Percentiles rank a stretch among this genome's conserved stretches.
phyloP scores from a whole-genome alignment of 2,888 invertebrate genomes.

The Spilarctia lutea region DNA sequence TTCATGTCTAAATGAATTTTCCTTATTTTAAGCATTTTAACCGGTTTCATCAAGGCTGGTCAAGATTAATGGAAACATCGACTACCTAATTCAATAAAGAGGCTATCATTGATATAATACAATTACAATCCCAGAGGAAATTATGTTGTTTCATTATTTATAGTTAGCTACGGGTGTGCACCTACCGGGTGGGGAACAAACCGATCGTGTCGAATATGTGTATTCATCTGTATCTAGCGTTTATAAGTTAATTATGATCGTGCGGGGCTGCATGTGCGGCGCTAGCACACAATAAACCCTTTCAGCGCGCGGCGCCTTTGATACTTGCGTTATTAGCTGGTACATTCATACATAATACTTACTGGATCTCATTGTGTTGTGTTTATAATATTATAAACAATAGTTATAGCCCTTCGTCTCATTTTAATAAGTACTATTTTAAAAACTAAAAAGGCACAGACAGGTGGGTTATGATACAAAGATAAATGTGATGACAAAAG shows the following conservation, averaged over 20 bases:
- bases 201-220: slow-evolving; percentile 42
- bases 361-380: slow-evolving; percentile 51
- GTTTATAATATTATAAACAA: neutral
- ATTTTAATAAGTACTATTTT: neutral
- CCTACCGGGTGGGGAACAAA: slow-evolving; percentile 33
- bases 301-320: slow-evolving; percentile 78
- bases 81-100: slow-evolving; percentile 5
- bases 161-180: slow-evolving; percentile 13
- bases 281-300: slow-evolving; percentile 72
- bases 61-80: neutral
- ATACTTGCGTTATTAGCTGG: slow-evolving; percentile 63
- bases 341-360: slow-evolving; percentile 54
- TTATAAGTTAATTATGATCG: slow-evolving; percentile 78
- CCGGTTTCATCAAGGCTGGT: neutral
- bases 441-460: neutral
- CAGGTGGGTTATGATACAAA: no score
- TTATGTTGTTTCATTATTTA: slow-evolving; percentile 21
- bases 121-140: slow-evolving; percentile 8
- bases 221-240: slow-evolving; percentile 55
- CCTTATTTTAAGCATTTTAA: neutral
- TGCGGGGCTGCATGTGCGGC: slow-evolving; percentile 68
- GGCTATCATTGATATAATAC: slow-evolving; percentile 8
- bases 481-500: neutral
- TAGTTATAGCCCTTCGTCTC: neutral
- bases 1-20: neutral